These are phyloP conservation scores for Tethea ocularis DNA, from an alignment of 2,888 invertebrate species.

Conservation along the genomic window DNA sequence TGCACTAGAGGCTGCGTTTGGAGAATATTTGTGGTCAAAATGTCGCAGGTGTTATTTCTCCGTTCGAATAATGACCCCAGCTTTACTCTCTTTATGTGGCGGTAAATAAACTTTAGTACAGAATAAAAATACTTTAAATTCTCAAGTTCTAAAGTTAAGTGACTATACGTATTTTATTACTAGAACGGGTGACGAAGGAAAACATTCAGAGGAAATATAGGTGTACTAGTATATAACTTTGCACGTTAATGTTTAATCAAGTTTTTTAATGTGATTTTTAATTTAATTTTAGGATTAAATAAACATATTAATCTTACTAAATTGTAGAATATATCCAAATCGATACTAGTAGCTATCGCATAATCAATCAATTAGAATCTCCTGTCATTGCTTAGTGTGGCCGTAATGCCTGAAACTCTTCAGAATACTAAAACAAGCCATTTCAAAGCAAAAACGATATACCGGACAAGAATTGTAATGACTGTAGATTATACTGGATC, in stretches of 20 bases:
- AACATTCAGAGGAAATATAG: too few relatives aligned
- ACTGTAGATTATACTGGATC: slow-evolving; percentile 18
- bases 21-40: too few relatives aligned
- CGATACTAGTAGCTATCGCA: too few relatives aligned
- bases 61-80: neutral
- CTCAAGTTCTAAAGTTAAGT: neutral
- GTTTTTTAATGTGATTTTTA: too few relatives aligned
- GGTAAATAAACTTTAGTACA: neutral
- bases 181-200: too few relatives aligned
- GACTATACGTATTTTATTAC: too few relatives aligned
- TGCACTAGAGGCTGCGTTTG: too few relatives aligned
- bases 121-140: neutral
- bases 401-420: neutral
- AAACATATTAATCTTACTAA: too few relatives aligned
- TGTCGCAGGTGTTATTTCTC: neutral
- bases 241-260: too few relatives aligned
- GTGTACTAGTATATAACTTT: too few relatives aligned
- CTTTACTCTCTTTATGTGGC: neutral
- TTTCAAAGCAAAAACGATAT: slow-evolving; percentile 11
- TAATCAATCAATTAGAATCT: neutral
- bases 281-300: too few relatives aligned
- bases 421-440: slow-evolving; percentile 10
- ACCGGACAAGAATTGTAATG: slow-evolving; percentile 18
- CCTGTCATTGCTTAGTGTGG: neutral
- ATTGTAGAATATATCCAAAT: too few relatives aligned